Conservation (phyloP, 2,888 invertebrate genomes). For the Sphaeridia pumilis region DNA sequence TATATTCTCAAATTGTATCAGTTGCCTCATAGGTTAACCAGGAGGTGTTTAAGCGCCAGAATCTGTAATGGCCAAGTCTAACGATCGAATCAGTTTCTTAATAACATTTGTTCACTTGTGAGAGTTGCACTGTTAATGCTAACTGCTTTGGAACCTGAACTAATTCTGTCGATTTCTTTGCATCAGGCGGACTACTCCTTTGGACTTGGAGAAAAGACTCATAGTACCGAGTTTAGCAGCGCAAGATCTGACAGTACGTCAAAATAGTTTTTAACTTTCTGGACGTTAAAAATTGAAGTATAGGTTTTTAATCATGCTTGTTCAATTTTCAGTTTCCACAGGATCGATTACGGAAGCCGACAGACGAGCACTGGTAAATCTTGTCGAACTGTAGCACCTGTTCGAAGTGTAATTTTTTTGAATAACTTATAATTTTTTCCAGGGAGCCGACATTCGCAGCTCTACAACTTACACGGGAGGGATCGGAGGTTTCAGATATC, state of each 20-base stretch:
- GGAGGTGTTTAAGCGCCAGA: too few species aligned
- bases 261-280: not conserved
- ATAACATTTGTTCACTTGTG: not conserved
- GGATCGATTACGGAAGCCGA: conserved; percentile 90
- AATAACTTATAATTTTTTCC: conserved; percentile 15
- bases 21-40: too few species aligned
- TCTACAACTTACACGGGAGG: conserved; percentile 57
- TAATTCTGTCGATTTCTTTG: too few species aligned
- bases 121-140: not conserved
- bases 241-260: conserved; percentile 80
- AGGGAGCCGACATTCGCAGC: conserved; percentile 49
- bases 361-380: conserved; percentile 75
- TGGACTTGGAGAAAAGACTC: conserved; percentile 87
- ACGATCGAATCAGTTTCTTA: not conserved
- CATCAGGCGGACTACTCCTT: conserved; percentile 76
- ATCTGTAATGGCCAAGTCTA: too few species aligned
- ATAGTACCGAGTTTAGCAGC: conserved; percentile 91
- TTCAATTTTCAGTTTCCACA: conserved; percentile 62
- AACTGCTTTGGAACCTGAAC: not conserved
- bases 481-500: conserved; percentile 39
- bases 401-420: not conserved
- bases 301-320: conserved; percentile 16
- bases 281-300: conserved; percentile 1
- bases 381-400: conserved; percentile 23
- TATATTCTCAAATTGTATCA: too few species aligned